A percentile compares a stretch with the other conserved stretches of the same genome.
phyloP scores from a whole-genome alignment of 1,140 invertebrate genomes.

The Sminthurinus signatus region DNA sequence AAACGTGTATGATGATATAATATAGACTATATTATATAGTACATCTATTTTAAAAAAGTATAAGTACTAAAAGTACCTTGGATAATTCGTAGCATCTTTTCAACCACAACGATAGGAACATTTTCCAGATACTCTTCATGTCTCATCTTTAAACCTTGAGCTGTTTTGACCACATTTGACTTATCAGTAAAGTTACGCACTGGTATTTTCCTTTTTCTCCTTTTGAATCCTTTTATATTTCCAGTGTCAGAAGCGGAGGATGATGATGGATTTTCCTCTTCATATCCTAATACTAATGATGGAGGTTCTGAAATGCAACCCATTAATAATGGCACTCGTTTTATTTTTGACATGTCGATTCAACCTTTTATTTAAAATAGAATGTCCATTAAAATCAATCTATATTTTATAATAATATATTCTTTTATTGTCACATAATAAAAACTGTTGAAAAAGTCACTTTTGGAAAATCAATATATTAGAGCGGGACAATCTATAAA shows the following conservation, averaged over 20 bases:
- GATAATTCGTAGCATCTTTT: slow-evolving; percentile 32
- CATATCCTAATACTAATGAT: slow-evolving; percentile 23
- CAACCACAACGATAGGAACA: slow-evolving; percentile 17
- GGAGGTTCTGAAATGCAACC: slow-evolving; percentile 33
- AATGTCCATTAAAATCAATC: neutral
- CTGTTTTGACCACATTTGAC: slow-evolving; percentile 24
- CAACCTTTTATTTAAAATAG: neutral
- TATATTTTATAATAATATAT: neutral
- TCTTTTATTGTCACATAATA: neutral
- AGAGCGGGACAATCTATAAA: neutral
- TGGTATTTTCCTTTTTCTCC: slow-evolving; percentile 32
- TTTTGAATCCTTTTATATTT: neutral
- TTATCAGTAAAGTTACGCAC: slow-evolving; percentile 26
- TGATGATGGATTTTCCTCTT: too few relatives aligned
- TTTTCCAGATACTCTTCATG: slow-evolving; percentile 18
- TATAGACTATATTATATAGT: too few relatives aligned
- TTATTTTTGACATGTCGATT: neutral
- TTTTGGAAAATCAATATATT: neutral
- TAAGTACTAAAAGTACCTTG: too few relatives aligned
- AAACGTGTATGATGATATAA: too few relatives aligned
- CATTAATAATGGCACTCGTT: slow-evolving; percentile 8
- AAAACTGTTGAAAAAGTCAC: neutral
- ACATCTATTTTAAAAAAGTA: too few relatives aligned
- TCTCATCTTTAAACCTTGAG: slow-evolving; percentile 11
- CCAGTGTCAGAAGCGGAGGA: too few relatives aligned